Evolutionary conservation across 2,113 vertebrate species (phyloP).

Genomic region (Peucedramus taeniatus): DNA sequence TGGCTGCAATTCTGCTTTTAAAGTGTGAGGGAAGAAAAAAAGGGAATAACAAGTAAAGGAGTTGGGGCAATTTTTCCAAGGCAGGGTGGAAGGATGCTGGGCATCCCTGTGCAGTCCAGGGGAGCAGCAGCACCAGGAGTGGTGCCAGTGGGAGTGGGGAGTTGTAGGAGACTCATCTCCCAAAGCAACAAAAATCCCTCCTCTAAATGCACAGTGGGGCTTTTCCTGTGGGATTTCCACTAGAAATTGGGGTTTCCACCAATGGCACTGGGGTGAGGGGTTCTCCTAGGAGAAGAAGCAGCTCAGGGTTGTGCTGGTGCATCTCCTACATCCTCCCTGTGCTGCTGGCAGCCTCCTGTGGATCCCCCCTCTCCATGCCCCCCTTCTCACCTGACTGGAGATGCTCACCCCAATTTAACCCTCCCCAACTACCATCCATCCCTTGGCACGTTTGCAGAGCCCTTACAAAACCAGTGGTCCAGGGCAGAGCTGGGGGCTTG

Average conservation of each 20-base stretch:
- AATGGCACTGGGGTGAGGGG: fast-evolving
- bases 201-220: not conserved
- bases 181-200: not conserved
- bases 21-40: not conserved
- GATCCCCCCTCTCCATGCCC: not conserved
- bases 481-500: not conserved
- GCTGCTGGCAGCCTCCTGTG: not conserved
- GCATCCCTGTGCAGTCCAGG: not conserved
- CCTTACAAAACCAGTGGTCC: not conserved
- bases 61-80: not conserved
- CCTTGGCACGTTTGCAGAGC: not conserved
- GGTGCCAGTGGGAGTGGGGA: fast-evolving
- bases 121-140: fast-evolving
- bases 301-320: not conserved
- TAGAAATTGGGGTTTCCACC: not conserved
- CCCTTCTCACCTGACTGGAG: fast-evolving
- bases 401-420: not conserved
- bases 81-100: not conserved
- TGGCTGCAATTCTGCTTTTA: not conserved
- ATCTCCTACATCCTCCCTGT: not conserved
- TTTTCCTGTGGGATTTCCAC: not conserved
- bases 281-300: too few species aligned
- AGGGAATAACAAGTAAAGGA: not conserved
- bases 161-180: fast-evolving
- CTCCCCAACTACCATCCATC: fast-evolving